Evolutionary conservation across 2,888 invertebrate genomes (phyloP).

Genomic region (Drosophila anomelani): DNA sequence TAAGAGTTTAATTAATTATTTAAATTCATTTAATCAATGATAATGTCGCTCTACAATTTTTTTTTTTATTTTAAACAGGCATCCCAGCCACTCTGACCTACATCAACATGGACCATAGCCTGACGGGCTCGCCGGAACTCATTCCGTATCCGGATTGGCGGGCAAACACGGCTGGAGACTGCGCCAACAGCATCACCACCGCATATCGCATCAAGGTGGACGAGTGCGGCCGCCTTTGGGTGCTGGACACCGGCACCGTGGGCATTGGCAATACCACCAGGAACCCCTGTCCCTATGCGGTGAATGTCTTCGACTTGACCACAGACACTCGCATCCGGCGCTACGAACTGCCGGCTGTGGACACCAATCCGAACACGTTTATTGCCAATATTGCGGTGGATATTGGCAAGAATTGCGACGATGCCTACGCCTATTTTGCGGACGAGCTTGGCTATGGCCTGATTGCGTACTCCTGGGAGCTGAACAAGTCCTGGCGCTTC

Average conservation of each 20-base stretch:
- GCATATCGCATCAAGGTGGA: slow-evolving; percentile 93
- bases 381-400: slow-evolving; percentile 95
- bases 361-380: slow-evolving; percentile 91
- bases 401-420: slow-evolving; percentile 90
- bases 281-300: slow-evolving; percentile 91
- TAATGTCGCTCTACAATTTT: too few relatives aligned
- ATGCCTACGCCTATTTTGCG: slow-evolving; percentile 91
- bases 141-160: slow-evolving; percentile 92
- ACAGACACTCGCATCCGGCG: slow-evolving; percentile 89
- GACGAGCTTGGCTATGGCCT: slow-evolving; percentile 93
- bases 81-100: slow-evolving; percentile 93
- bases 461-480: slow-evolving; percentile 91
- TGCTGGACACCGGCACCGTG: slow-evolving; percentile 92
- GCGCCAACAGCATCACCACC: slow-evolving; percentile 90
- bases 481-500: slow-evolving; percentile 92
- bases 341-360: slow-evolving; percentile 89
- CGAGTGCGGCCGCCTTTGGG: slow-evolving; percentile 92
- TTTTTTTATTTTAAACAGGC: slow-evolving; percentile 85
- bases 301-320: slow-evolving; percentile 91
- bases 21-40: too few relatives aligned
- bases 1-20: neutral
- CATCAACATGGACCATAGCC: slow-evolving; percentile 88
- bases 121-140: slow-evolving; percentile 90
- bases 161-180: slow-evolving; percentile 91
- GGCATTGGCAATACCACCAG: slow-evolving; percentile 91